These are phyloP conservation scores for Heterodera schachtii DNA, from an alignment of 1,140 invertebrate species.

Conservation along the genomic window DNA sequence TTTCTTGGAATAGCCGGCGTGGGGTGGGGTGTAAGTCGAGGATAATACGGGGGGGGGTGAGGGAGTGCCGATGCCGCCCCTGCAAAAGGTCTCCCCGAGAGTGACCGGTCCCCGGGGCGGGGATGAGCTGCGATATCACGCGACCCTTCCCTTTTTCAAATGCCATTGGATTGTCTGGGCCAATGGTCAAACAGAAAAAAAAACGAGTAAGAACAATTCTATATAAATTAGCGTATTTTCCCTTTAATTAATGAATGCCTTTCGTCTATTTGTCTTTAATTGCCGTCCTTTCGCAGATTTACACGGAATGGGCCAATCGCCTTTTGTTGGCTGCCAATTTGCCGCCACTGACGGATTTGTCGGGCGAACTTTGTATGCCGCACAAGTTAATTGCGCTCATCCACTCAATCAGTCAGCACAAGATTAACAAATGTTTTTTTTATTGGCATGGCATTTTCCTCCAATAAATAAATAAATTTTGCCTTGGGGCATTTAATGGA, in stretches of 20 bases:
- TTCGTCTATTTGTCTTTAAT: too few species aligned
- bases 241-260: too few species aligned
- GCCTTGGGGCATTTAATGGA: background rate
- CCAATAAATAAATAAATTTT: background rate
- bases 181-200: background rate
- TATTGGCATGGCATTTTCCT: too few species aligned
- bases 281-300: slow-evolving; percentile 38
- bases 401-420: slow-evolving; percentile 52
- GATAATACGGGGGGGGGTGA: too few species aligned
- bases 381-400: slow-evolving; percentile 46
- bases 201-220: background rate
- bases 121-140: slow-evolving; percentile 1
- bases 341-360: slow-evolving; percentile 46
- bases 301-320: slow-evolving; percentile 58
- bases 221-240: background rate
- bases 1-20: background rate
- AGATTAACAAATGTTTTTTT: slow-evolving; percentile 10
- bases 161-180: background rate
- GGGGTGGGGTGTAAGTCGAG: too few species aligned
- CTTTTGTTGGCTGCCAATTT: slow-evolving; percentile 36
- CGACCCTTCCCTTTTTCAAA: background rate
- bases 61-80: too few species aligned
- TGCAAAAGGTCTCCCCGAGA: background rate
- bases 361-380: slow-evolving; percentile 50
- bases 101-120: background rate